These are phyloP conservation scores for Lasius platythorax DNA, from an alignment of 2,888 invertebrate species.

Conservation along the genomic window DNA sequence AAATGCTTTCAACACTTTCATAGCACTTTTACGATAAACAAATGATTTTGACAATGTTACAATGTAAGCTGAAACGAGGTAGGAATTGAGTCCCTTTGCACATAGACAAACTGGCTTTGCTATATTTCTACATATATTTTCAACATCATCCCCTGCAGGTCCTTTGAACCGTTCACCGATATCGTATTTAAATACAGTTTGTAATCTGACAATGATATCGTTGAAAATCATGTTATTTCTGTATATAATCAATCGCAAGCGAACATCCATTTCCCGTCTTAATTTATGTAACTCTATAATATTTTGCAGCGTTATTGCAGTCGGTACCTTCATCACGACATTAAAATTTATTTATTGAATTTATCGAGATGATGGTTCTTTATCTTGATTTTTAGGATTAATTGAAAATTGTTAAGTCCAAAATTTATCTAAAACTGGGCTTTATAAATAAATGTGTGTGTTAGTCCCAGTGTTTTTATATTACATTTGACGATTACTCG, in stretches of 20 bases:
- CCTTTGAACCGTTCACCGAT: background rate
- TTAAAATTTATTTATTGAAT: background rate
- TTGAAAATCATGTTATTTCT: slow-evolving; percentile 76
- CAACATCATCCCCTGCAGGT: background rate
- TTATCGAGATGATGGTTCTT: background rate
- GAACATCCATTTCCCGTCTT: slow-evolving; percentile 72
- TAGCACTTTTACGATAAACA: slow-evolving; percentile 76
- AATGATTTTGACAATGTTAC: slow-evolving; percentile 70
- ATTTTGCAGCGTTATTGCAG: slow-evolving; percentile 12
- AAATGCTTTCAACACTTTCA: slow-evolving; percentile 62
- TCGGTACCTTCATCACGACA: background rate
- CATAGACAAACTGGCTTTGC: slow-evolving; percentile 68
- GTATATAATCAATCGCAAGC: slow-evolving; percentile 76
- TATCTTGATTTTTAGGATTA: background rate
- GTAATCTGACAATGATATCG: slow-evolving; percentile 70
- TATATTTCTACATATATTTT: slow-evolving; percentile 10
- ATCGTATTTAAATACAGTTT: slow-evolving; percentile 55
- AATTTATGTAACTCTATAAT: background rate
- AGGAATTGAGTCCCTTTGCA: slow-evolving; percentile 76
- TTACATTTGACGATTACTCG: slow-evolving; percentile 1
- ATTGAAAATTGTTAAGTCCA: background rate
- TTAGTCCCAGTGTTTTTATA: background rate
- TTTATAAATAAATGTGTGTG: background rate
- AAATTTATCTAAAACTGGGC: background rate
- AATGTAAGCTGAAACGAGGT: slow-evolving; percentile 79